phyloP scores from a whole-genome alignment of 2,113 vertebrate species.

The Onychostoma macrolepis region DNA sequence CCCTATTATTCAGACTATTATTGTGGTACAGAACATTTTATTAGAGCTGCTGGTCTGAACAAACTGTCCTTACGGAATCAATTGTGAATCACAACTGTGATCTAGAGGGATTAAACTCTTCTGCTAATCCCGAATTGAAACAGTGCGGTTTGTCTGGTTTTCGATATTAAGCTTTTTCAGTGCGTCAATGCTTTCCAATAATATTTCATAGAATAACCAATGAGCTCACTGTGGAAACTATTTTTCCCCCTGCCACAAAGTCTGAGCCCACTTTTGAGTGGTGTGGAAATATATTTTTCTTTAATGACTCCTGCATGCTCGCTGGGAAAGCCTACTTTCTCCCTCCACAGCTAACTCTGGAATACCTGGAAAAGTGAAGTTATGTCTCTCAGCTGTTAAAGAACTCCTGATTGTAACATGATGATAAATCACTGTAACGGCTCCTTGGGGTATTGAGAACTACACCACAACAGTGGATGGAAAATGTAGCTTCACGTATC shows the following conservation, averaged over 20 bases:
- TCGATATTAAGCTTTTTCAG: constrained; percentile 60
- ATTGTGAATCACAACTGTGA: not conserved
- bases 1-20: not conserved
- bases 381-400: constrained; percentile 55
- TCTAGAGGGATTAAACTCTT: constrained; percentile 15
- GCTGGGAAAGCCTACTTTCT: constrained; percentile 69
- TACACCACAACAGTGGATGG: constrained; percentile 57
- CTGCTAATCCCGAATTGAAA: constrained; percentile 56
- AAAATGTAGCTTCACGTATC: constrained; percentile 68
- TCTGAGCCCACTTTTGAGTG: constrained; percentile 77
- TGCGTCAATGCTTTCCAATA: constrained; percentile 70
- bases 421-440: constrained; percentile 49
- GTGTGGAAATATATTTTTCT: constrained; percentile 77
- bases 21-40: not conserved
- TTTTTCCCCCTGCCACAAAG: constrained; percentile 71
- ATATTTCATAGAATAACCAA: constrained; percentile 75
- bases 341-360: constrained; percentile 63
- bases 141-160: constrained; percentile 57
- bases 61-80: not conserved
- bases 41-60: not conserved
- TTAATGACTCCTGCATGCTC: constrained; percentile 79
- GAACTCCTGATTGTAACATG: constrained; percentile 34
- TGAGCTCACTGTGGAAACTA: constrained; percentile 84
- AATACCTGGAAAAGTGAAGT: constrained; percentile 74
- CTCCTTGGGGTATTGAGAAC: constrained; percentile 58